Base-by-base conservation (phyloP, 2,797 vertebrate genomes). In the Rousettus madagascariensis region DNA sequence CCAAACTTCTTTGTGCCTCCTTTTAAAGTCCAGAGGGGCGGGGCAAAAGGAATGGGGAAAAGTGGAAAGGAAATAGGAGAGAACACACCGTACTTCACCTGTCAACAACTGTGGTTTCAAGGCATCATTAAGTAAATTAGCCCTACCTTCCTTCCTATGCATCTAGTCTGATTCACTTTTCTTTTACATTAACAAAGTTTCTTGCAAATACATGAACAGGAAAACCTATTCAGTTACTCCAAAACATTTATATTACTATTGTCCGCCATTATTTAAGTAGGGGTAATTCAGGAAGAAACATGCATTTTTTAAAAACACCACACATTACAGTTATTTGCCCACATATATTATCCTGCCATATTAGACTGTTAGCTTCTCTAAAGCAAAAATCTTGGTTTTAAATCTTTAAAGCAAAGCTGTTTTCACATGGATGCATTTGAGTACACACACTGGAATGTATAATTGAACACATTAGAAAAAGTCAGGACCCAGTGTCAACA, bases 351-450 rank as follows among this genome's bases (percentile, higher is more conserved):
- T 61, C 55, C 74, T 86, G 36, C 16, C 8, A 12, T 85, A 80
- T 59, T 49, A 89, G 46, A 68, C 24, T 53, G 38, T 41, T 51
- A 46, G 69, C 69, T 46, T 71, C 72, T 85, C 65, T 57, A 86
- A 88, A 90, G 65, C 41, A 91, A 92, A 28, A 80, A 82, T 33
- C 11, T 72, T 77, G 28, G 8, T 36, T 86, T 91, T 66, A 84
- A 69, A 93, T 77, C 33, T 86, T 71, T 55, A 57, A 78, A 69
- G 74, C 88, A 63, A 68, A 78, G 24, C 20, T 78, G 3, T 92
- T 87, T 87, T 92, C 49, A 83, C 43, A 55, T 49, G n/a, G n/a
- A 78, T n/a, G 20, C 38, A 72, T 28, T 33, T 72, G 59, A 55
- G 15, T 63, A 79, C 16, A 30, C n/a, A 84, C 65, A 43, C 3